Base-by-base conservation (phyloP, 2,888 invertebrate species). In the Melinopterus prodromus region DNA sequence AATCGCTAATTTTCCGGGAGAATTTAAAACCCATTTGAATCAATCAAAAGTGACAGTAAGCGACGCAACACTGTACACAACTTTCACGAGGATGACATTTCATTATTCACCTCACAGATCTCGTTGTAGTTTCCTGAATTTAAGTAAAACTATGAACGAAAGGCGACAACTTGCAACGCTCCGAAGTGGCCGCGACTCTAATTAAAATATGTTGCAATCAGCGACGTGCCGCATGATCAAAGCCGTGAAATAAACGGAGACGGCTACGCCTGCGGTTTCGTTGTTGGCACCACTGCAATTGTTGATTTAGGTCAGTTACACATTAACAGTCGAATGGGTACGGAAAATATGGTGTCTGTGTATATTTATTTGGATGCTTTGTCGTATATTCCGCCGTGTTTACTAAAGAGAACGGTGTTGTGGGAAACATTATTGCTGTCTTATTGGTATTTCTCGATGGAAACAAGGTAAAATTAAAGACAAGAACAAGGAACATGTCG, bases 261-360 rank as follows among this genome's bases (percentile, higher is more conserved):
- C 7, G 53, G 53, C 53, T 53, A 53, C 53, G 53, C 53, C 53
- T 53, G 53, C 53, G 53, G 53, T 53, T 38, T 53, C 53, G 53
- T 53, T 53, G 53, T 53, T 53, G 53, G 53, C 53, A 53, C 53
- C 53, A 53, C 53, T 53, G 53, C 53, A 53, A 53, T 53, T 53
- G 53, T 53, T 53, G 53, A 53, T 53, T 53, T 53, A 53, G 53
- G 53, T 53, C 53, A 53, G 53, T 53, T 53, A 53, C 53, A 53
- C 53, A 53, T 53, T 53, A 53, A 53, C 53, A 53, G 53, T 53
- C 53, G 2, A 9, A 53, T 53, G 53, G 53, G 53, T 6, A 53
- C 7, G 53, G 53, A 53, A 53, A 53, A 53, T 53, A 53, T 12
- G 53, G 53, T 12, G 53, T 53, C 53, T 12, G 53, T 53, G 53